Base-by-base conservation (phyloP, 2,888 invertebrate species). In the Ectemnius continuus region DNA sequence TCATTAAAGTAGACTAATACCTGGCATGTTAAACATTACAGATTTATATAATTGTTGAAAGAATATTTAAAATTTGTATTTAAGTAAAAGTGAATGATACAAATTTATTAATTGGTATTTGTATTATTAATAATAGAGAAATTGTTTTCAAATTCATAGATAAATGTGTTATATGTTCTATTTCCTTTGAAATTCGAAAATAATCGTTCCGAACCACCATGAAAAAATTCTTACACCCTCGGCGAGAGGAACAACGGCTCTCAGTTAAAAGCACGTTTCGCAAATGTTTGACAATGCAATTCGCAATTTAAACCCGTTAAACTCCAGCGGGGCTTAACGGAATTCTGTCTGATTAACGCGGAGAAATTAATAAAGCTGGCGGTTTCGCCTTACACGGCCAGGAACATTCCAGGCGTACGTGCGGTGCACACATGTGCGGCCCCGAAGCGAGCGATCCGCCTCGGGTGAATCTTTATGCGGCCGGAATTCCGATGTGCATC, bases 391-490 rank as follows among this genome's bases (percentile, higher is more conserved):
- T 36, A 11, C 11, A 11, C 36, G 36, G 8, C 36, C 8, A 36
- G 3, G 36, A 36, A 36, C 36, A 36, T 36, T 11, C 8, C 36
- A 11, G 6, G 11, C 36, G 36, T 36, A 8, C 36, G 36, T 36
- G 36, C 8, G 36, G 8, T 6, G 36, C 36, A 36, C 36, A 36
- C 36, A 36, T 36, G 36, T 36, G 36, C 36, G 36, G n/a, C n/a
- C 36, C 11, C 36, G 36, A 6, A 36, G 8, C 8, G 36, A 6
- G 1, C 36, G 52, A 36, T 23, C 45, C 61, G 26, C 14, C 57
- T 45, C n/a, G 14, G 26, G 26, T 20, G 18, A 58, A 77, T 77
- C 59, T 47, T 64, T 46, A 67, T 67, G 61, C 14, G 1, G 18
- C 26, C n/a, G n/a, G 47, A 47, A n/a, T 47, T 47, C 47, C 13